Evolutionary conservation across 2,888 invertebrate species (phyloP), one percentile per base, ranked within the genome.

Genomic region (Anoncus sp.): DNA sequence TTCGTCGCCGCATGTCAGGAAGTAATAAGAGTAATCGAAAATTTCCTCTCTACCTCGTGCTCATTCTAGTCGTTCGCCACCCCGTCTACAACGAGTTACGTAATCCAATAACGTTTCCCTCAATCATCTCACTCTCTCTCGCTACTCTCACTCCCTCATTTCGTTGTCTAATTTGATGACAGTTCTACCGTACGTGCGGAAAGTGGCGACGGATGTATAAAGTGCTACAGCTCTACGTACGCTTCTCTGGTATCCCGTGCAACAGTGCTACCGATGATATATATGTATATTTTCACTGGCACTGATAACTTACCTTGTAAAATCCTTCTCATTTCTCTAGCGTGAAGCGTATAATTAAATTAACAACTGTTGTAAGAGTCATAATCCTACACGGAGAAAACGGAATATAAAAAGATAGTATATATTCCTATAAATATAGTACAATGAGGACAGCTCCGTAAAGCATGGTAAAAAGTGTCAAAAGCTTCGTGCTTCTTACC

Each of bases 161-260:
- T 62, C 49, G 43, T 62, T 77, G 45, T 20, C 67, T 73, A 72
- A 77, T 77, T 73, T 73, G 43, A 77, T 73, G 72, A 72, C 67
- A 69, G 55, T 69, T 73, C 40, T 40, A 16, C 35, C 49, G 62
- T 67, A 69, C 55, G 57, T 69, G 72, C 60, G 55, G 10, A 22
- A 43, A 73, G 49, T 22, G 20, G 55, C 43, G 27, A 24, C 60
- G 67, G 67, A 62, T 51, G 55, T 67, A 69, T 47, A 63, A 69
- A 73, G 57, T 69, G 63, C 31, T 72, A 43, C 18, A 24, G n/a
- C 66, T 27, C 55, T 51, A 57, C 47, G 31, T 18, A 47, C 62
- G 40, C 40, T 35, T 38, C 67, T 18, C 45, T 65, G 40, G 12
- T 40, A 47, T 57, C 22, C 22, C 35, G 35, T 12, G 60, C 18